Percentiles rank a stretch among this genome's conserved stretches.
Conservation (phyloP, 2,113 vertebrate genomes). For the Nansenia antarctica region DNA sequence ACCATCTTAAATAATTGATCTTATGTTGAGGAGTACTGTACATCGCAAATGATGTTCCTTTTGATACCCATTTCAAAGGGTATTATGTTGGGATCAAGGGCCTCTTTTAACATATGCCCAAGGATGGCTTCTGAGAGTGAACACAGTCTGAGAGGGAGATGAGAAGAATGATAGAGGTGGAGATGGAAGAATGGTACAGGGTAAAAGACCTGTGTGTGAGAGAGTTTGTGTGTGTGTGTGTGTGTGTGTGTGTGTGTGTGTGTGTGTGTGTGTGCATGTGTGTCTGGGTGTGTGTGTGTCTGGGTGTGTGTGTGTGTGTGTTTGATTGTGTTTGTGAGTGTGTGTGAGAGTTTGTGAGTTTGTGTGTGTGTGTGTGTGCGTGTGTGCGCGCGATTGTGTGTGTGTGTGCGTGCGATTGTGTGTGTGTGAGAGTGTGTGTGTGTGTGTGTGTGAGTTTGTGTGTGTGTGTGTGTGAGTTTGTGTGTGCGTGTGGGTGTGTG, state of each 20-base stretch:
- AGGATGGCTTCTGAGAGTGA: slow-evolving; percentile 58
- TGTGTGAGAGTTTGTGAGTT: too few relatives aligned
- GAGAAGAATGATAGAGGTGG: slow-evolving; percentile 28
- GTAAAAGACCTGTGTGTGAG: not conserved
- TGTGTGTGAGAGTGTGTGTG: not conserved
- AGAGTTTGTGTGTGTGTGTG: not conserved
- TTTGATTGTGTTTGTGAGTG: too few relatives aligned
- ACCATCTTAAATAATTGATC: slow-evolving; percentile 73
- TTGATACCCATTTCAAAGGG: slow-evolving; percentile 72
- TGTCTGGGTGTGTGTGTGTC: not conserved
- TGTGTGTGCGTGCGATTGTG: too few relatives aligned
- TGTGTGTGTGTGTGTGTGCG: too few relatives aligned
- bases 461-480: too few relatives aligned
- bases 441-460: not conserved
- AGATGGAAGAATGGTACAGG: not conserved
- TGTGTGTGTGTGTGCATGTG: too few relatives aligned
- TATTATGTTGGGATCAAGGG: slow-evolving; percentile 50
- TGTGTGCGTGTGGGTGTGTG: too few relatives aligned
- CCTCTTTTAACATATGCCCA: slow-evolving; percentile 60
- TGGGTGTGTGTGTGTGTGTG: not conserved
- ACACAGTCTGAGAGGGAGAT: slow-evolving; percentile 19
- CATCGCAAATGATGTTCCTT: slow-evolving; percentile 70
- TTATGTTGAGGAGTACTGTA: slow-evolving; percentile 67
- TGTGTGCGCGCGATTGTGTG: too few relatives aligned
- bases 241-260: not conserved